Evolutionary conservation across 2,888 invertebrate genomes (phyloP).

Genomic region (Ennomos erosarius): DNA sequence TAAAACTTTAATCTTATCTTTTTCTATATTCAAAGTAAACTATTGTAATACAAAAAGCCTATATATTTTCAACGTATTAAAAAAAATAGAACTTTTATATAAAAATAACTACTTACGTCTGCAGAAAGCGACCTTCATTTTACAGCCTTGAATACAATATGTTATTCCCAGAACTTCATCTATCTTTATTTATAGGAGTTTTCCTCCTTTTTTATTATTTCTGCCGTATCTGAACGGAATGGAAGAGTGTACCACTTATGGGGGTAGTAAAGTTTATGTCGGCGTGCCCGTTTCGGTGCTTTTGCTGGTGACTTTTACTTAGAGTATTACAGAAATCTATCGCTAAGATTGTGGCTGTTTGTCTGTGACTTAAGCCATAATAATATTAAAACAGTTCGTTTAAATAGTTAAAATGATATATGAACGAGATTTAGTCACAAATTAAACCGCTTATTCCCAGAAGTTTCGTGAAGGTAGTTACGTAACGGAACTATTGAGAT

Average conservation of each 20-base stretch:
- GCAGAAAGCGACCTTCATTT: slow-evolving; percentile 28
- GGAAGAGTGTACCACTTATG: slow-evolving; percentile 43
- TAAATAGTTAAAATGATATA: too few relatives aligned
- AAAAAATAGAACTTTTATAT: too few relatives aligned
- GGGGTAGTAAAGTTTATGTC: slow-evolving; percentile 41
- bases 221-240: slow-evolving; percentile 37
- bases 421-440: too few relatives aligned
- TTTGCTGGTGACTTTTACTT: slow-evolving; percentile 23
- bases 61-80: too few relatives aligned
- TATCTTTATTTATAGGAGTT: slow-evolving; percentile 54
- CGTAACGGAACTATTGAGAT: too few relatives aligned
- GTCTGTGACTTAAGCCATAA: too few relatives aligned
- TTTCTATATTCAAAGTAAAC: too few relatives aligned
- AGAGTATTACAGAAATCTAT: neutral
- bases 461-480: too few relatives aligned
- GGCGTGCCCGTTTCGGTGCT: slow-evolving; percentile 31
- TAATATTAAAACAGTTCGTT: too few relatives aligned
- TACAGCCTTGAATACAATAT: slow-evolving; percentile 14
- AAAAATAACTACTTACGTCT: slow-evolving; percentile 9
- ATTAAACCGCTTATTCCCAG: too few relatives aligned
- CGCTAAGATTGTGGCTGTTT: neutral
- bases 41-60: too few relatives aligned
- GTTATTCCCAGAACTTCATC: slow-evolving; percentile 37
- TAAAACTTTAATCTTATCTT: too few relatives aligned
- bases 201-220: slow-evolving; percentile 45